Percentiles rank a stretch among this genome's conserved stretches.
Conservation (phyloP, 2,797 vertebrate genomes). For the Gadopsis marmoratus region DNA sequence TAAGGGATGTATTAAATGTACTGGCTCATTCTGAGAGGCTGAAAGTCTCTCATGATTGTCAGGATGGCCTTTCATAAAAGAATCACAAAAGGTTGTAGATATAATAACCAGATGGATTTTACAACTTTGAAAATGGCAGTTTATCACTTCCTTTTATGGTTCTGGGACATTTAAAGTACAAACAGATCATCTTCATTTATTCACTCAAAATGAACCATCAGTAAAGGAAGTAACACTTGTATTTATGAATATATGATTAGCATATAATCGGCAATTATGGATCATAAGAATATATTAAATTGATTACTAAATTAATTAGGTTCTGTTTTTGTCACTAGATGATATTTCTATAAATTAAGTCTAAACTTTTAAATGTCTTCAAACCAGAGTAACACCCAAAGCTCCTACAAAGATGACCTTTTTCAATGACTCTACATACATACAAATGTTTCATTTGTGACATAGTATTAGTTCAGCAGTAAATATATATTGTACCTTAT, state of each 20-base stretch:
- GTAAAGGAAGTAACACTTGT: neutral
- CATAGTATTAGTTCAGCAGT: slow-evolving; percentile 28
- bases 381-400: slow-evolving; percentile 16
- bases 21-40: slow-evolving; percentile 2
- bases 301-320: slow-evolving; percentile 36
- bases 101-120: neutral
- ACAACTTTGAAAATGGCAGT: slow-evolving; percentile 1
- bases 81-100: neutral
- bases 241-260: neutral
- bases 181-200: slow-evolving; percentile 8
- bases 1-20: neutral
- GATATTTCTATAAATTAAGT: slow-evolving; percentile 11
- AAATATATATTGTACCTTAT: slow-evolving; percentile 18
- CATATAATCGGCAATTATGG: neutral
- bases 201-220: slow-evolving; percentile 14
- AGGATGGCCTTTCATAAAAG: neutral
- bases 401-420: neutral
- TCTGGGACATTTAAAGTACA: neutral
- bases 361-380: slow-evolving; percentile 10
- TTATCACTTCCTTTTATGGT: neutral
- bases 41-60: slow-evolving; percentile 22
- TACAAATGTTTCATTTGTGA: slow-evolving; percentile 9
- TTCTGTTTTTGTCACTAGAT: slow-evolving; percentile 15
- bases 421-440: slow-evolving; percentile 21
- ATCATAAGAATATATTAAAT: slow-evolving; percentile 31